These are phyloP conservation scores for Argyrosomus regius DNA, from an alignment of 2,797 vertebrate species.

Conservation along the genomic window DNA sequence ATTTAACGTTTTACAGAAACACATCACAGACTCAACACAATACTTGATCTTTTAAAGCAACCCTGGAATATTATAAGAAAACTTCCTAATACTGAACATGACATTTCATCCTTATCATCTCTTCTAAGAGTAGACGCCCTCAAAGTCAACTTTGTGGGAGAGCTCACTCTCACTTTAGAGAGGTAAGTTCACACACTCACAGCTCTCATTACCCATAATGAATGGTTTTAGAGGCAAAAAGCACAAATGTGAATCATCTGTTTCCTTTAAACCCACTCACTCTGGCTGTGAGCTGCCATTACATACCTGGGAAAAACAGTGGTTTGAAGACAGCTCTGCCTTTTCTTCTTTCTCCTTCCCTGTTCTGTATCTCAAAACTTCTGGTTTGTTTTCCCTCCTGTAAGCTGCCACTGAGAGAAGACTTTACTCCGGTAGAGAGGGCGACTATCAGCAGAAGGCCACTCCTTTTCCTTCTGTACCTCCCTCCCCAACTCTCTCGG, in stretches of 20 bases:
- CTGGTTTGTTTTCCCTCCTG: slow-evolving; percentile 78
- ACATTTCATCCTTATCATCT: slow-evolving; percentile 10
- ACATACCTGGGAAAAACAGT: slow-evolving; percentile 73
- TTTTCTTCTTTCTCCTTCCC: slow-evolving; percentile 56
- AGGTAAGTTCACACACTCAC: slow-evolving; percentile 50
- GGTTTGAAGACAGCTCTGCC: slow-evolving; percentile 41
- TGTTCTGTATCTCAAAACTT: slow-evolving; percentile 64
- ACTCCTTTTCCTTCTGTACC: slow-evolving; percentile 86
- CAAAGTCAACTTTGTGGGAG: slow-evolving; percentile 42
- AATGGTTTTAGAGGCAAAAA: slow-evolving; percentile 60
- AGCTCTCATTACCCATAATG: slow-evolving; percentile 62
- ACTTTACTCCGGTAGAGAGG: slow-evolving; percentile 74
- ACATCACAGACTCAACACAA: background rate
- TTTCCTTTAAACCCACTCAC: slow-evolving; percentile 47
- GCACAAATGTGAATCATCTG: slow-evolving; percentile 52
- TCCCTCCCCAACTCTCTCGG: slow-evolving; percentile 67
- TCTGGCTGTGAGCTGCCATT: slow-evolving; percentile 44
- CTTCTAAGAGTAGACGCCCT: slow-evolving; percentile 33
- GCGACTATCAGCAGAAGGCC: slow-evolving; percentile 83
- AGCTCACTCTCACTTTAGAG: slow-evolving; percentile 41
- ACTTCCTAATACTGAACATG: background rate
- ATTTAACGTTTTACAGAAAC: slow-evolving; percentile 11
- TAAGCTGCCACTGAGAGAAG: slow-evolving; percentile 77
- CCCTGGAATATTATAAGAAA: background rate
- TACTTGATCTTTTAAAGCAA: background rate